Base-by-base conservation (phyloP, 1,140 invertebrate genomes). In the Sipha flava region DNA sequence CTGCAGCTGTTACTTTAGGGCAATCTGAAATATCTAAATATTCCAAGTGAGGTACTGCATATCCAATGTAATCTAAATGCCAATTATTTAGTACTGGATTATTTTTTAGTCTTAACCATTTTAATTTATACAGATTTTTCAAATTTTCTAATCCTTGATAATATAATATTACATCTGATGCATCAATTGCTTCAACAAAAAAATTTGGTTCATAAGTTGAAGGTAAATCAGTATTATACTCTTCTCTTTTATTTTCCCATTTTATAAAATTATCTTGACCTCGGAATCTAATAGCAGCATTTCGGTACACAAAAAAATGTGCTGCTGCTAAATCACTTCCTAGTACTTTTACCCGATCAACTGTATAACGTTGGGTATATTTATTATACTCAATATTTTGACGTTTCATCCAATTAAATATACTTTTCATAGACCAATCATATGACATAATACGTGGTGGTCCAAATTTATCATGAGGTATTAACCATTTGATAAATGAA, bases 81-180 rank as follows among this genome's bases (percentile, higher is more conserved):
- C 92, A 95, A 84, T 95, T 93, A 86, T 95, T 90, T 73, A 95
- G 86, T 52, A 87, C 82, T 59, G 84, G 82, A 81, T 91, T 91
- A 70, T 89, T 87, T 81, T 85, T 87, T 34, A 95, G 86, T 81
- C 88, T 91, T 0, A 93, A 82, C 86, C 89, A 90, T 83, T 89
- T 90, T 0, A 95, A 81, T 57, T 87, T 84, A 34, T 85, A 81
- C 16, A 95, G 85, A 79, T 87, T 86, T 82, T 87, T 84, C 10
- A 94, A 85, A 84, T 92, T 92, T 29, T 89, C 85, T n/a, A 93
- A 83, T 29, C 91, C 91, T 86, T 94, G 91, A 84, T 92, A 93
- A 82, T 88, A 85, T 0, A 95, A 52, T 21, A 86, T 79, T 73
- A 90, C 87, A 47, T 88, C 85, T 26, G 88, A 89, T 21, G 88